Evolutionary conservation across 2,113 vertebrate species (phyloP).

Genomic region (Coptodon bakossiorum): DNA sequence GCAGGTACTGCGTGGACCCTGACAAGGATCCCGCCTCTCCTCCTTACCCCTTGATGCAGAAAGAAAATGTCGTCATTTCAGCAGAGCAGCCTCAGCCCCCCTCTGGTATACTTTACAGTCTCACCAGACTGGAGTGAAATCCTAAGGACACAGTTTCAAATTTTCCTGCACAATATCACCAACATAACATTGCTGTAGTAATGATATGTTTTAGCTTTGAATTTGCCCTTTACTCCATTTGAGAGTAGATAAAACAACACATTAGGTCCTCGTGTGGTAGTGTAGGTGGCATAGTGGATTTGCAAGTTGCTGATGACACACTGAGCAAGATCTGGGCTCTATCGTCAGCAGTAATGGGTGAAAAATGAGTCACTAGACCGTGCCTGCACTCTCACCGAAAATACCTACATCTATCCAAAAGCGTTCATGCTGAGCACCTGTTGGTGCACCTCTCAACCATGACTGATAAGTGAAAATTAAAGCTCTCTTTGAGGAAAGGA

Average conservation of each 20-base stretch:
- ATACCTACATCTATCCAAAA: neutral
- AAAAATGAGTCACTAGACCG: neutral
- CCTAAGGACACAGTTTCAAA: neutral
- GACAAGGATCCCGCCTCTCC: neutral
- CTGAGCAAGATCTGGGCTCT: neutral
- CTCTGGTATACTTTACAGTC: neutral
- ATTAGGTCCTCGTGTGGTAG: neutral
- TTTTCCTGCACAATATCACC: neutral
- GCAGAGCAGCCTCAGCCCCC: neutral
- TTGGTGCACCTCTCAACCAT: neutral
- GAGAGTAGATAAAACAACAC: neutral
- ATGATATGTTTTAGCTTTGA: neutral
- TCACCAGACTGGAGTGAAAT: neutral
- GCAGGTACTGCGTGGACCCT: neutral
- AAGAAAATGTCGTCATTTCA: neutral
- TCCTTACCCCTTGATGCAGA: neutral
- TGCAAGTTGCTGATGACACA: neutral
- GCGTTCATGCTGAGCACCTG: neutral
- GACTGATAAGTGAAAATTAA: conserved; percentile 12
- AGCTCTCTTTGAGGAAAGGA: neutral
- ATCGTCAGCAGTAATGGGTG: neutral
- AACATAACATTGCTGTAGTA: neutral
- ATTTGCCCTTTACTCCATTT: neutral
- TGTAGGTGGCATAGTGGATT: neutral
- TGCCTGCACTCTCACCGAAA: neutral